Evolutionary conservation across 1,140 invertebrate species (phyloP).

Genomic region (Drosophila subobscura): DNA sequence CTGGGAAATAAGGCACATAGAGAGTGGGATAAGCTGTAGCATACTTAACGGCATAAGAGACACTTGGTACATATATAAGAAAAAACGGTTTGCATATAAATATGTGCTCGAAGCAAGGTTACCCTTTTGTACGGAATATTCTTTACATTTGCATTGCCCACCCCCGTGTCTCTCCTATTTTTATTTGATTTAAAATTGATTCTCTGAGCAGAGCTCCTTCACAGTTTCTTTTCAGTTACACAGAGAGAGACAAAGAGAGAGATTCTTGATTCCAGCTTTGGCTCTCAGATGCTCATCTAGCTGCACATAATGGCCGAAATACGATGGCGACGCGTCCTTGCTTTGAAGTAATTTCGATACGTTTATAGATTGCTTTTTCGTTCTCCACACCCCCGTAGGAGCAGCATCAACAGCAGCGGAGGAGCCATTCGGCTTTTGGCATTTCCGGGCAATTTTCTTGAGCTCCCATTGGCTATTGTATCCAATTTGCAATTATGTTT

Average conservation of each 20-base stretch:
- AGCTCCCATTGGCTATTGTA: conserved; percentile 48
- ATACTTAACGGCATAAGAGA: conserved; percentile 18
- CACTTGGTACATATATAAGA: conserved; percentile 24
- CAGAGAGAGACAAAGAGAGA: not conserved
- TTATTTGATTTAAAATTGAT: no score
- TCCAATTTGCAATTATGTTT: conserved; percentile 72
- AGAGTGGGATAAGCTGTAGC: conserved; percentile 31
- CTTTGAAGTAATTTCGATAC: conserved; percentile 56
- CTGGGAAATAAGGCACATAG: conserved; percentile 9
- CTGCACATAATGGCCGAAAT: conserved; percentile 32
- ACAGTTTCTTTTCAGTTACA: conserved; percentile 1
- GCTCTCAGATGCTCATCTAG: conserved; percentile 39
- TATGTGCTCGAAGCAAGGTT: no score
- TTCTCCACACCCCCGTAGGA: no score
- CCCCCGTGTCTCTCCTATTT: no score
- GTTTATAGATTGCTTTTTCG: conserved; percentile 48
- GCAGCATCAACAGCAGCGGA: no score
- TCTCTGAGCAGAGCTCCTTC: not conserved
- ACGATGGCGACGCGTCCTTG: conserved; percentile 20
- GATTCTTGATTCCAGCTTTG: not conserved
- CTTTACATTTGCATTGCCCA: no score
- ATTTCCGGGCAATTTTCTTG: conserved; percentile 55
- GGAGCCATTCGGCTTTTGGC: conserved; percentile 40
- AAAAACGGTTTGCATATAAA: conserved; percentile 13
- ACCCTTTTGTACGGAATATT: no score